phyloP scores from a whole-genome alignment of 2,113 vertebrate species.

The Elachura formosa region DNA sequence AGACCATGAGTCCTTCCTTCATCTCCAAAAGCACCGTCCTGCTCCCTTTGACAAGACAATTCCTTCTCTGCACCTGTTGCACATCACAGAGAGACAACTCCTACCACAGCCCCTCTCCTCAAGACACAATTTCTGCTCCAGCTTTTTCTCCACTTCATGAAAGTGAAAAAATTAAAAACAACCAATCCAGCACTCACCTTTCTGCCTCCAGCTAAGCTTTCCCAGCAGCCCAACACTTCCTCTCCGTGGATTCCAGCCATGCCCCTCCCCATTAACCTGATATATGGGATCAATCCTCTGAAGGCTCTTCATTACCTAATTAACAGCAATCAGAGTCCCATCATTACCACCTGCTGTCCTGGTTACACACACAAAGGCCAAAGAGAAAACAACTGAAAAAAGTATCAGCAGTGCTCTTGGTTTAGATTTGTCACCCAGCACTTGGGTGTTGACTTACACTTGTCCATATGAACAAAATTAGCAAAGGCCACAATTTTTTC shows the following conservation, averaged over 20 bases:
- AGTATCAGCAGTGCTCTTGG: neutral
- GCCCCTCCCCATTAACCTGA: neutral
- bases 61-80: neutral
- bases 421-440: neutral
- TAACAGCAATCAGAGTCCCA: neutral
- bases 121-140: neutral
- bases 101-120: neutral
- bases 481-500: neutral
- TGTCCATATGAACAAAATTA: neutral
- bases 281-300: neutral
- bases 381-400: neutral
- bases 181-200: neutral
- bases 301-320: neutral
- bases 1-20: neutral
- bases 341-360: neutral
- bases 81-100: neutral
- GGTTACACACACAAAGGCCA: neutral
- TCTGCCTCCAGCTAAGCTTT: neutral
- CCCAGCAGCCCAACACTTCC: neutral
- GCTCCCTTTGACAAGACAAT: neutral
- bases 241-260: rapidly evolving
- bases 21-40: neutral
- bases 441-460: neutral
- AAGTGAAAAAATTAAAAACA: neutral
- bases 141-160: neutral